These are phyloP conservation scores for Heteropelma amictum DNA, from an alignment of 2,888 invertebrate species.

Conservation along the genomic window DNA sequence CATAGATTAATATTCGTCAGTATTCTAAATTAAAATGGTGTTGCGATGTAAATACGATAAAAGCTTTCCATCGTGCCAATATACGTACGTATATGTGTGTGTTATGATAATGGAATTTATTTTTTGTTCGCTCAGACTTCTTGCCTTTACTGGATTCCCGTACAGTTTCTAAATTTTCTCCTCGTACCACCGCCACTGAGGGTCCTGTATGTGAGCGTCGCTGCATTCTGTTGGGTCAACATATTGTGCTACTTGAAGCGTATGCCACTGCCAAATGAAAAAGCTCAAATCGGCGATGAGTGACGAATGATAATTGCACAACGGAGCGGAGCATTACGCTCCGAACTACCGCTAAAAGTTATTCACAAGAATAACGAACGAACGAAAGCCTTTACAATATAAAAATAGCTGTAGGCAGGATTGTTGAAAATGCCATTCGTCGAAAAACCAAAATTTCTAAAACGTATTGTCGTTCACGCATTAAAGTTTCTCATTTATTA, in stretches of 20 bases:
- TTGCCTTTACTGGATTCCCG: conserved; percentile 91
- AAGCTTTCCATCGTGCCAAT: too few species aligned
- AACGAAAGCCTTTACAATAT: conserved; percentile 5
- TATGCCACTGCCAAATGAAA: conserved; percentile 52
- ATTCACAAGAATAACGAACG: background rate
- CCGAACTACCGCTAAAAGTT: background rate
- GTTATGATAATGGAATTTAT: too few species aligned
- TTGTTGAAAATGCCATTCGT: conserved; percentile 1
- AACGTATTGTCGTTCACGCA: conserved; percentile 1
- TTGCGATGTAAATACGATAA: too few species aligned
- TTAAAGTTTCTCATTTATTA: conserved; percentile 17
- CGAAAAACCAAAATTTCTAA: conserved; percentile 35
- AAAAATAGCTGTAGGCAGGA: conserved; percentile 12
- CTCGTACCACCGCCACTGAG: conserved; percentile 86
- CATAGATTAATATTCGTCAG: too few species aligned
- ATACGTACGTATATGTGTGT: too few species aligned
- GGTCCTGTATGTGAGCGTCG: conserved; percentile 88
- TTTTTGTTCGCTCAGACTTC: conserved; percentile 81
- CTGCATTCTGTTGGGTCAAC: conserved; percentile 91
- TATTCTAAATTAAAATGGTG: too few species aligned
- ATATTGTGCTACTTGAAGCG: conserved; percentile 89
- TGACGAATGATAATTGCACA: conserved; percentile 12
- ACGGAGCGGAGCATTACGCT: background rate
- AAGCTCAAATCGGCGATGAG: conserved; percentile 10
- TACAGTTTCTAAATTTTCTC: conserved; percentile 88